Percentiles rank a stretch among this genome's conserved stretches.
Evolutionary conservation across 1,140 invertebrate species (phyloP).

Genomic region (Drosophila guanche): DNA sequence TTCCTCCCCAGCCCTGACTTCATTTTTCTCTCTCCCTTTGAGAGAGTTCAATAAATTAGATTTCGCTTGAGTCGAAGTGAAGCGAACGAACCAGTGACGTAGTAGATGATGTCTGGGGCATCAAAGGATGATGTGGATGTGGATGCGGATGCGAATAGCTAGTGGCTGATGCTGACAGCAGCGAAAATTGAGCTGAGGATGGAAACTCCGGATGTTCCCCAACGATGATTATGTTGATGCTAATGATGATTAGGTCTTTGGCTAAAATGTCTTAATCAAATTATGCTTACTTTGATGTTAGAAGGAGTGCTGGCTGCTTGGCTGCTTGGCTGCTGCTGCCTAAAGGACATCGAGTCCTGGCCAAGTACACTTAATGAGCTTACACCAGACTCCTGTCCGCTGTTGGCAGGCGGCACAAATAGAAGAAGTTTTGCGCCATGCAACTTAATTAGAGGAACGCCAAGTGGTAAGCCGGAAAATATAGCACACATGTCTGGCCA

Average conservation of each 20-base stretch:
- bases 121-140: conserved; percentile 58
- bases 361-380: conserved; percentile 79
- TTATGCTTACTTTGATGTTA: conserved; percentile 82
- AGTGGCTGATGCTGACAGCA: conserved; percentile 43
- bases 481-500: conserved; percentile 61
- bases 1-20: neutral
- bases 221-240: conserved; percentile 76
- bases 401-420: conserved; percentile 29
- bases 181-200: conserved; percentile 22
- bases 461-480: conserved; percentile 78
- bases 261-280: conserved; percentile 83
- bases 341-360: conserved; percentile 51
- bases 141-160: conserved; percentile 18
- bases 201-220: conserved; percentile 53
- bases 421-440: conserved; percentile 64
- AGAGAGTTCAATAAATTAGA: conserved; percentile 75
- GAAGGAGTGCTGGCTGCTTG: conserved; percentile 29
- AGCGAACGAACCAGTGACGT: conserved; percentile 59
- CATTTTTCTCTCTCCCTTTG: conserved; percentile 32
- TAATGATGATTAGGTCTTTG: conserved; percentile 81
- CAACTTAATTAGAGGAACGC: conserved; percentile 77
- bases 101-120: conserved; percentile 60
- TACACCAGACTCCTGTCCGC: conserved; percentile 68
- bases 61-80: conserved; percentile 43
- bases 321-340: conserved; percentile 9